Evolutionary conservation across 1,140 invertebrate genomes (phyloP), one percentile per base, ranked within the genome.

Genomic region (Cylas formicarius): DNA sequence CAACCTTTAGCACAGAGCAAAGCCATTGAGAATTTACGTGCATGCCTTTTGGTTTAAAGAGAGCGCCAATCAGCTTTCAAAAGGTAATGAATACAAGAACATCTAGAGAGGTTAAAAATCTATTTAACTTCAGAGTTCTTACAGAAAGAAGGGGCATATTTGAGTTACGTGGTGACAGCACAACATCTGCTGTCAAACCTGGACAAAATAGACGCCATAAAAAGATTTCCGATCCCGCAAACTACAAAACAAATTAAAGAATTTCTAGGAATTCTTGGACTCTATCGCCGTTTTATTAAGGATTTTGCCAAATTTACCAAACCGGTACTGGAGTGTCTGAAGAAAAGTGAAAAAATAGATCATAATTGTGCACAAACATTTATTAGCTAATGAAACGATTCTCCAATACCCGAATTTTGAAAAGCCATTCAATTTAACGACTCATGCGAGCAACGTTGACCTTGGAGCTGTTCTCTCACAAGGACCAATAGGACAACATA

Each of bases 401-500:
- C 18, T 47, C 2, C 27, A 40, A 34, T 47, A 52, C 61, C 65
- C 61, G 1, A 56, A 67, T 40, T 63, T 64, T 45, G 11, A 22
- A 4, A 57, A 58, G 57, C 28, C 17, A 44, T 66, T 65, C 34
- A 56, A 55, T 14, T 39, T 65, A 21, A 56, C 56, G 9, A 62
- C 60, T 7, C 63, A 69, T 26, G 66, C 62, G 1, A 52, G 42
- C 17, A 49, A 62, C 39, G 44, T 41, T 16, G 37, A 36, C 10
- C 19, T 34, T 28, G 10, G 49, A 50, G 20, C 31, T 32, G 9
- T 27, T 17, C 27, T 37, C 26, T 40, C 13, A 4, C 44, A 47
- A 47, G 44, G 27, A 21, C n/a, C 39, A 11, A 5, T 37, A 27
- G 31, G 31, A 9, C 11, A 13, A n/a, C n/a, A n/a, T n/a, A n/a